Base-by-base conservation (phyloP, 2,797 vertebrate genomes). In the Ispidina lecontei region DNA sequence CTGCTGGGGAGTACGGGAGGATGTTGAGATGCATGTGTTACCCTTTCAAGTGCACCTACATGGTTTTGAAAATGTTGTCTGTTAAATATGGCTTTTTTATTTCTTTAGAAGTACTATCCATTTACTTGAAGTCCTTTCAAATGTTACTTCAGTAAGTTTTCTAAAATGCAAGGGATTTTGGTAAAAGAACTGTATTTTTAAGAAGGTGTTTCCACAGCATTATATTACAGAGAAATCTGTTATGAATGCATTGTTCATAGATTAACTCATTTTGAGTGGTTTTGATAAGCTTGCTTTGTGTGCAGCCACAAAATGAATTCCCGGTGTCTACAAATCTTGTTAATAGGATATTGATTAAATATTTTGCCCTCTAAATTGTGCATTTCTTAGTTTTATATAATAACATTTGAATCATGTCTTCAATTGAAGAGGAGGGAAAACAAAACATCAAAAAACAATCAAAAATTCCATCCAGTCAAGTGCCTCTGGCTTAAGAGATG, bases 331-430 rank as follows among this genome's bases (percentile, higher is more conserved):
- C 37, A 94, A 52, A 80, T 84, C 64, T 29, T 73, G 18, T 64
- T 96, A 95, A 90, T 73, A 88, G 43, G 13, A 23, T 94, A 90
- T 90, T 76, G 84, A 91, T 60, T 91, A 26, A 28, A 35, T 82
- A 68, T 81, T 91, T 92, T 82, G 20, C 23, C 15, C 83, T 84
- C 81, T 84, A 58, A 79, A 77, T 93, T 74, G 90, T 71, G 7
- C 13, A 21, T 73, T 89, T 87, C 58, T 79, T 74, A 46, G 25
- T 54, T 64, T 12, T 51, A 91, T 82, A 69, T 78, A 73, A 76
- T 37, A n/a, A 10, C 25, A 79, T 93, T 89, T 76, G 65, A 95
- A 90, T 65, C 21, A 55, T 70, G 35, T 59, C 19, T 89, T 67
- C n/a, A 51, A 76, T 89, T 76, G 28, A 85, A 64, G 54, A 6